Conservation (phyloP, 2,113 vertebrate species). For the Ondatra zibethicus region DNA sequence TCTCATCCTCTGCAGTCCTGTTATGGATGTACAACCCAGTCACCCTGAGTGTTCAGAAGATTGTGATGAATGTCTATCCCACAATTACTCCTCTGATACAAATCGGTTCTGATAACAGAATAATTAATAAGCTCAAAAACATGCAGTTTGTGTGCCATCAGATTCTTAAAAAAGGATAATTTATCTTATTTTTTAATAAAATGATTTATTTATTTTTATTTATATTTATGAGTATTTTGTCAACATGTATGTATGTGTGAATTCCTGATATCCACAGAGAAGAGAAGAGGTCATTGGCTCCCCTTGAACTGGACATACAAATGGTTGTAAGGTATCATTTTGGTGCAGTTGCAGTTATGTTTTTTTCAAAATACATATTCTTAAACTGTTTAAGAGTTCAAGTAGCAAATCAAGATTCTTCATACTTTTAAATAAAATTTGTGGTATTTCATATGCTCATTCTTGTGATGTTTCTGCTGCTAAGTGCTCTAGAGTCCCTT, state of each 20-base stretch:
- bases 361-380: not conserved
- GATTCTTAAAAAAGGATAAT: not conserved
- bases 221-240: not conserved
- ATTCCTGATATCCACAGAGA: not conserved
- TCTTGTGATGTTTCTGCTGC: not conserved
- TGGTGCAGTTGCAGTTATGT: not conserved
- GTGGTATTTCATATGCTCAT: not conserved
- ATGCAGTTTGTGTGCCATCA: too few species aligned
- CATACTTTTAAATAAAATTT: not conserved
- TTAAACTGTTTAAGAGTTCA: not conserved
- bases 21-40: not conserved
- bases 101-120: not conserved
- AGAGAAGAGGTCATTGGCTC: not conserved
- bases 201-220: not conserved
- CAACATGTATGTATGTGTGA: not conserved
- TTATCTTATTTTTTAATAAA: not conserved
- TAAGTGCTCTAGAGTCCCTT: not conserved
- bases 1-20: not conserved
- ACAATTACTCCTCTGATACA: not conserved
- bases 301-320: not conserved
- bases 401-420: not conserved
- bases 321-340: not conserved
- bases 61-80: not conserved
- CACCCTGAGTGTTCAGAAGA: not conserved
- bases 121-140: not conserved